Percentiles rank a stretch among this genome's conserved stretches.
Evolutionary conservation across 2,888 invertebrate species (phyloP).

Genomic region (Ecdyonurus torrentis): DNA sequence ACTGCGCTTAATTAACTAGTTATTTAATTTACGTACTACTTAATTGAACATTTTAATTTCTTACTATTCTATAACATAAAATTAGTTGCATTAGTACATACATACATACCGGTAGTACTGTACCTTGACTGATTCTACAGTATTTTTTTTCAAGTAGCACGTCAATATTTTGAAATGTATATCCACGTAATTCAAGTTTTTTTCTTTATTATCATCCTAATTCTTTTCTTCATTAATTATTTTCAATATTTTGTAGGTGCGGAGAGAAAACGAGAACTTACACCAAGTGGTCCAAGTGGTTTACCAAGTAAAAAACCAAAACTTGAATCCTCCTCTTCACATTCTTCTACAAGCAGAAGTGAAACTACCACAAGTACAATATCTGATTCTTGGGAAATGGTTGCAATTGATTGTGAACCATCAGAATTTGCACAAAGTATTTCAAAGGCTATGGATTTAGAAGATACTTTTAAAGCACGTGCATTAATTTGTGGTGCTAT

Average conservation of each 20-base stretch:
- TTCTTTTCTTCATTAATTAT: too few relatives aligned
- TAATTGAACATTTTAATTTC: too few relatives aligned
- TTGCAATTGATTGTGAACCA: constrained; percentile 65
- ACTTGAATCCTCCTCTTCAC: constrained; percentile 22
- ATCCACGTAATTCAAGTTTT: too few relatives aligned
- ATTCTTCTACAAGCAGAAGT: constrained; percentile 19
- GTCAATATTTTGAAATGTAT: too few relatives aligned
- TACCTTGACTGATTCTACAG: too few relatives aligned
- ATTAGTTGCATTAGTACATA: too few relatives aligned
- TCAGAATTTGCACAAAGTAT: constrained; percentile 59
- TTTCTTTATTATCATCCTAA: too few relatives aligned
- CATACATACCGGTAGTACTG: too few relatives aligned
- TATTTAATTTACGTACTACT: too few relatives aligned
- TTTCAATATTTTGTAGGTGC: constrained; percentile 20
- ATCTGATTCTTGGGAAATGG: constrained; percentile 47
- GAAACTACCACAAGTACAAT: constrained; percentile 23
- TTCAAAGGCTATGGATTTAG: constrained; percentile 54
- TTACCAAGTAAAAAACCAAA: constrained; percentile 46
- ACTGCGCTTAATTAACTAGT: too few relatives aligned
- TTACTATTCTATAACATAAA: too few relatives aligned
- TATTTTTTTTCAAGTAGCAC: too few relatives aligned
- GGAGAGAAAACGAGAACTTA: constrained; percentile 56
- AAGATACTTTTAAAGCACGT: constrained; percentile 62
- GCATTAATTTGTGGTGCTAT: constrained; percentile 78
- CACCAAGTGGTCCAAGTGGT: constrained; percentile 31